A percentile compares a stretch with the other conserved stretches of the same genome.
phyloP scores from a whole-genome alignment of 2,113 vertebrate genomes.

The Pteropus alecto region DNA sequence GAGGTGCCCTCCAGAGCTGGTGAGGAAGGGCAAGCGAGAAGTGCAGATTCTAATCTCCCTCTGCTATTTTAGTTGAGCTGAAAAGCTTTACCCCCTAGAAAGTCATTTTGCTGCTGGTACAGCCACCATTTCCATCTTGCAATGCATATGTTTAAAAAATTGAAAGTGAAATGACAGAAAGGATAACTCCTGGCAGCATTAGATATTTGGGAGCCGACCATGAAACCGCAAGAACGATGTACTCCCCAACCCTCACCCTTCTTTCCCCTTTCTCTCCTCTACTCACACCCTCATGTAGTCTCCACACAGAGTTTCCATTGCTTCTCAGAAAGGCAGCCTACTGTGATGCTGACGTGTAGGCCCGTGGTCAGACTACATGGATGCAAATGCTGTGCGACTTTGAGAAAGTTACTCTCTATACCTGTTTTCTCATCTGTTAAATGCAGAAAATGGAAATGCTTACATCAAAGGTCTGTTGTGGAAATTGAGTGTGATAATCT shows the following conservation, averaged over 20 bases:
- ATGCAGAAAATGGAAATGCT: not conserved
- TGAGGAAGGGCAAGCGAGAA: not conserved
- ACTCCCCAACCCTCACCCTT: not conserved
- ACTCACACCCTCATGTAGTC: not conserved
- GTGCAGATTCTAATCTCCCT: rapidly evolving
- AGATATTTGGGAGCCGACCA: not conserved
- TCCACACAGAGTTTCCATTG: not conserved
- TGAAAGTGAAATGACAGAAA: not conserved
- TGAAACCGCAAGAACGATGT: not conserved
- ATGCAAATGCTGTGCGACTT: not conserved
- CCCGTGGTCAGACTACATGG: not conserved
- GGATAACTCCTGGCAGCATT: not conserved
- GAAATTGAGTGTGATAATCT: not conserved
- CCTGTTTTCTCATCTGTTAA: not conserved
- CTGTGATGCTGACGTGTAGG: not conserved
- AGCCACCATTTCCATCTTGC: not conserved
- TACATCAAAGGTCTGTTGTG: not conserved
- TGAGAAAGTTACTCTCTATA: not conserved
- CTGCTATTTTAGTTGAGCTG: not conserved
- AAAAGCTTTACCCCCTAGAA: not conserved
- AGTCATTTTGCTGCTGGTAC: not conserved
- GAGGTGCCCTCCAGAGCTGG: not conserved
- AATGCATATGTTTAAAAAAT: not conserved
- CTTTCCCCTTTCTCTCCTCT: not conserved
- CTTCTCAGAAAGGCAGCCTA: not conserved